Conservation (phyloP, 2,113 vertebrate genomes). For the Nycticorax nycticorax region DNA sequence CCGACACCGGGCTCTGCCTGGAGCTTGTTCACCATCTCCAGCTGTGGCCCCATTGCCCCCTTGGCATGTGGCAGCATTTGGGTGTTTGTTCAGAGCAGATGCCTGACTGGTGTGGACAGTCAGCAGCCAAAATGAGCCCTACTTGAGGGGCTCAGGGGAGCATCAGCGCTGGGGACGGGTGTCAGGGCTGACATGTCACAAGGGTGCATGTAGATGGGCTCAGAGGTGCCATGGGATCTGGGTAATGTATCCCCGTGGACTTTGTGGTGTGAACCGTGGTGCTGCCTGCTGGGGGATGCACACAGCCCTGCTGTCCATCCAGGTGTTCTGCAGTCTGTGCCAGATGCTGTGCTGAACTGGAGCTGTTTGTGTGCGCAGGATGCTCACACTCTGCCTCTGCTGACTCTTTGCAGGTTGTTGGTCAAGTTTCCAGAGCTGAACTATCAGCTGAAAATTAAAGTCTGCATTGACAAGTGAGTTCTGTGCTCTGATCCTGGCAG, state of each 20-base stretch:
- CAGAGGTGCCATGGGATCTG: accelerated
- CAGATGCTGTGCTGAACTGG: not conserved
- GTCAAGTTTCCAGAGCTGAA: conserved; percentile 98
- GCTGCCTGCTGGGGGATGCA: not conserved
- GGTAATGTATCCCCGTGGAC: accelerated
- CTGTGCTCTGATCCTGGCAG: not conserved
- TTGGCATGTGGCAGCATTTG: not conserved
- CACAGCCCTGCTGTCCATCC: not conserved
- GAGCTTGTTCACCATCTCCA: not conserved
- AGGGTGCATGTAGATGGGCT: accelerated
- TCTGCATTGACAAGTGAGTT: conserved; percentile 98
- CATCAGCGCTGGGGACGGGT: not conserved
- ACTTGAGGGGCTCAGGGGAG: accelerated
- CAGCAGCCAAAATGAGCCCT: not conserved
- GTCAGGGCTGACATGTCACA: not conserved
- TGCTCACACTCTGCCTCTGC: not conserved
- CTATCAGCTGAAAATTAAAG: conserved; percentile 99
- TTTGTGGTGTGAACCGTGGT: not conserved
- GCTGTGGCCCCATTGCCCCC: not conserved
- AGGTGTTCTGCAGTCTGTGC: not conserved
- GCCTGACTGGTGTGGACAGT: not conserved
- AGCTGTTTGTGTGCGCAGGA: accelerated
- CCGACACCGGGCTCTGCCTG: accelerated
- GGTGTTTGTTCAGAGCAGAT: not conserved
- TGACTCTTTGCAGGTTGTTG: conserved; percentile 80